These are phyloP conservation scores for Arbacia lixula DNA, from an alignment of 53 echinoderm and acorn worm species.

Conservation along the genomic window DNA sequence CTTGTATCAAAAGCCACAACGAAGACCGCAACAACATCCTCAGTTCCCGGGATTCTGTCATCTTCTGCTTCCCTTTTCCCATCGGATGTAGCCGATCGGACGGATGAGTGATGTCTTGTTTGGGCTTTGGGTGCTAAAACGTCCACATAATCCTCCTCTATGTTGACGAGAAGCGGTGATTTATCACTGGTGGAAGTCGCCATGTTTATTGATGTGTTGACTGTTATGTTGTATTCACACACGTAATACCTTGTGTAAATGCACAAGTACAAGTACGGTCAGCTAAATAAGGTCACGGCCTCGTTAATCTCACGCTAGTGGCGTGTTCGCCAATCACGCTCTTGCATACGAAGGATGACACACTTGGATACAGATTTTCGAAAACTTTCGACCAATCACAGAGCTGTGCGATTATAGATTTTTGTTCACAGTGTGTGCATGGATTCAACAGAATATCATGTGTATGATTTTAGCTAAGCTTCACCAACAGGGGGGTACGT, in stretches of 20 bases:
- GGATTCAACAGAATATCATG: neutral
- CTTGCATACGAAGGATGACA: neutral
- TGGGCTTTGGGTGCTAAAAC: slow-evolving; percentile 21
- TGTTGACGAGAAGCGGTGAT: slow-evolving; percentile 80
- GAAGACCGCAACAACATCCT: slow-evolving; percentile 82
- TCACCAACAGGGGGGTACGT: no score
- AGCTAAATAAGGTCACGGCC: slow-evolving; percentile 8
- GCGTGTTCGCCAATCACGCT: neutral
- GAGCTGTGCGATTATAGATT: neutral
- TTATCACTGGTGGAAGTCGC: slow-evolving; percentile 73
- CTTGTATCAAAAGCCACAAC: slow-evolving; percentile 96
- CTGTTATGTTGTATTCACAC: no score
- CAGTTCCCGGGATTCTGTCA: slow-evolving; percentile 28
- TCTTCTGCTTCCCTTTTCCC: slow-evolving; percentile 32
- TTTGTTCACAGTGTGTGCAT: neutral
- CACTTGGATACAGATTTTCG: neutral
- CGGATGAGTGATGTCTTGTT: slow-evolving; percentile 23
- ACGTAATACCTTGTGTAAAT: no score
- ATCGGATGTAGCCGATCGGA: neutral
- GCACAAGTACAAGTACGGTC: no score
- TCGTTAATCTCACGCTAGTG: neutral
- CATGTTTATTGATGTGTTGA: no score
- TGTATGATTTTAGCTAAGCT: no score
- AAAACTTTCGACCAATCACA: slow-evolving; percentile 52
- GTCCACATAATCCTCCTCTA: slow-evolving; percentile 71